Evolutionary conservation across 2,888 invertebrate genomes (phyloP), one percentile per base, ranked within the genome.

Genomic region (Meta bourneti): DNA sequence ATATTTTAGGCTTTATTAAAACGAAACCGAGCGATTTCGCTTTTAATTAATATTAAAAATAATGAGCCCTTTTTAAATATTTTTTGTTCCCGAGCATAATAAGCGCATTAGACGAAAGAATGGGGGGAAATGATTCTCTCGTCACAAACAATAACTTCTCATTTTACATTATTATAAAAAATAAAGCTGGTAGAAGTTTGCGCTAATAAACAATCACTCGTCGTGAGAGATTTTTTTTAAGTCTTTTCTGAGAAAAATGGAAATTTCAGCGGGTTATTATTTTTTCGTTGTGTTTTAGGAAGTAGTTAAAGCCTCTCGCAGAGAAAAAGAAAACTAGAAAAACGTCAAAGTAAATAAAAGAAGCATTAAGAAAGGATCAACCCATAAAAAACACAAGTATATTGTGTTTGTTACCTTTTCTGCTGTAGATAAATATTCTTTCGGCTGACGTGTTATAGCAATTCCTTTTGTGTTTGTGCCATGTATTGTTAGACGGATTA

Each of bases 1-100:
- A 85, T 69, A 77, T 80, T 85, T 85, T 79, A 81, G 51, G 51
- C 80, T 85, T 80, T 90, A 90, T 90, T 75, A 85, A 83, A 75
- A 85, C 49, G 80, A 80, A 80, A 80, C 79, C 82, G 54, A 34
- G 79, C 72, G 78, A 85, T 89, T 81, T 85, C 79, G 61, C 80
- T 90, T 88, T 88, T 88, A 81, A 88, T 88, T 81, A 88, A 81
- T 81, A 61, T 61, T 61, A 61, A 61, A 61, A 61, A 61, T 61
- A 61, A 61, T 61, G 61, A 61, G 61, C 61, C 61, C 61, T 61
- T 61, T 61, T 61, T 34, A 61, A 61, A 80, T 51, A 72, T 48
- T 52, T 9, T 77, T 81, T 81, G 69, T 87, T 79, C 78, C 79
- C 72, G 61, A 61, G 34, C 19, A 49, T 81, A 85, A 90, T 90